phyloP scores from a whole-genome alignment of 2,888 invertebrate species.

The Clivina fossor region DNA sequence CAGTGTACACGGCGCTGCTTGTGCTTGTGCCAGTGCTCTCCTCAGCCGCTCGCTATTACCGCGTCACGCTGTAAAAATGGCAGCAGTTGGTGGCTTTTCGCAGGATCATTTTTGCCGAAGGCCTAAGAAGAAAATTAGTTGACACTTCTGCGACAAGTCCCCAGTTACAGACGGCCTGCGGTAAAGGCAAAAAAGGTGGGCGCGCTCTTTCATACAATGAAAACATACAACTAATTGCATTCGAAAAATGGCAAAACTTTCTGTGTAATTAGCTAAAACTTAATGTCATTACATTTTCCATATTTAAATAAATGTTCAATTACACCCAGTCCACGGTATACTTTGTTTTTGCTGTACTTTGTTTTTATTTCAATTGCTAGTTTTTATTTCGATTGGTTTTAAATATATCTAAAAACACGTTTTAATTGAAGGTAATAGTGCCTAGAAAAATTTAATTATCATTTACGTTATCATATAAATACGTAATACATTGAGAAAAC shows the following conservation, averaged over 20 bases:
- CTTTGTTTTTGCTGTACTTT: neutral
- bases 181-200: slow-evolving; percentile 53
- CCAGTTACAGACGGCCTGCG: slow-evolving; percentile 49
- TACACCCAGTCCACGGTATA: slow-evolving; percentile 12
- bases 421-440: no score
- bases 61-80: slow-evolving; percentile 57
- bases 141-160: slow-evolving; percentile 55
- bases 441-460: no score
- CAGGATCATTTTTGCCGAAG: slow-evolving; percentile 57
- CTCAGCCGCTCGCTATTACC: slow-evolving; percentile 50
- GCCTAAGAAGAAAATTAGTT: slow-evolving; percentile 60
- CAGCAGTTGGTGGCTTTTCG: slow-evolving; percentile 54
- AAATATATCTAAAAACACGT: no score
- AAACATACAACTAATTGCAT: slow-evolving; percentile 4
- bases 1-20: slow-evolving; percentile 45
- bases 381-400: no score
- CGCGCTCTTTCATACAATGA: slow-evolving; percentile 31
- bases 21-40: slow-evolving; percentile 47
- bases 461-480: no score
- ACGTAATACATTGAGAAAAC: neutral
- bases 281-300: neutral
- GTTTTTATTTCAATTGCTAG: no score
- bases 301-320: slow-evolving; percentile 6
- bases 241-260: slow-evolving; percentile 1
- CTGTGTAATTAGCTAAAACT: slow-evolving; percentile 1